Conservation (phyloP, 2,888 invertebrate genomes). For the Sinhomidia bicolor region DNA sequence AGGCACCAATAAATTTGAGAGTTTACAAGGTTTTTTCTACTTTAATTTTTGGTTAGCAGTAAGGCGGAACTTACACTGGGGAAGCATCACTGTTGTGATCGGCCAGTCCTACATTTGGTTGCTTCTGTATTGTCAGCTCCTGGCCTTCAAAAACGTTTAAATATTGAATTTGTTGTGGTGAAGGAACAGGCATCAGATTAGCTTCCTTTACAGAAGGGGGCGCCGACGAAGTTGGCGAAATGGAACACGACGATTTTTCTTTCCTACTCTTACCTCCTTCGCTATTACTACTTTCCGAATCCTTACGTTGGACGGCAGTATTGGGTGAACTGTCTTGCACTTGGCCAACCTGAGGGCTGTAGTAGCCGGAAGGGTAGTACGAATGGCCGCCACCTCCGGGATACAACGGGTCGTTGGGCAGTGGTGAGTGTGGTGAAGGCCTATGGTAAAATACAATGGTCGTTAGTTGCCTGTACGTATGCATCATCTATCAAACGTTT, state of each 20-base stretch:
- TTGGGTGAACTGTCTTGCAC: slow-evolving; percentile 72
- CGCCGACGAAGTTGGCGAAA: slow-evolving; percentile 80
- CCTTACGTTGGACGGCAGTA: slow-evolving; percentile 82
- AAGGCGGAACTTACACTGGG: slow-evolving; percentile 76
- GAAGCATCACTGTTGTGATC: slow-evolving; percentile 79
- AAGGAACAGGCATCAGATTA: slow-evolving; percentile 97
- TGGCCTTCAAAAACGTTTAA: slow-evolving; percentile 97
- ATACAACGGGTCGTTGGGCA: slow-evolving; percentile 78
- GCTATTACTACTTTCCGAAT: slow-evolving; percentile 81
- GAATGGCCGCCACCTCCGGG: slow-evolving; percentile 78
- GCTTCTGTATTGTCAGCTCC: slow-evolving; percentile 97
- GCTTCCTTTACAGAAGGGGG: slow-evolving; percentile 87
- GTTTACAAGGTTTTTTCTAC: too few species aligned
- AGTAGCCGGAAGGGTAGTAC: slow-evolving; percentile 79
- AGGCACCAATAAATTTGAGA: not conserved
- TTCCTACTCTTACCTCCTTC: slow-evolving; percentile 80
- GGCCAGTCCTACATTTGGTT: slow-evolving; percentile 86
- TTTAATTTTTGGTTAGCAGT: too few species aligned
- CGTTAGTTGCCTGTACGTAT: not conserved
- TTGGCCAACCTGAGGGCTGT: slow-evolving; percentile 80
- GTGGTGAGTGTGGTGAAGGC: slow-evolving; percentile 80
- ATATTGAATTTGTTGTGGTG: slow-evolving; percentile 97
- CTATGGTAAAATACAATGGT: slow-evolving; percentile 56
- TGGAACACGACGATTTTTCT: slow-evolving; percentile 80
- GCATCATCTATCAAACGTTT: not conserved